Evolutionary conservation across 2,888 invertebrate genomes (phyloP), one percentile per base, ranked within the genome.

Genomic region (Acanthoscelides obtectus): DNA sequence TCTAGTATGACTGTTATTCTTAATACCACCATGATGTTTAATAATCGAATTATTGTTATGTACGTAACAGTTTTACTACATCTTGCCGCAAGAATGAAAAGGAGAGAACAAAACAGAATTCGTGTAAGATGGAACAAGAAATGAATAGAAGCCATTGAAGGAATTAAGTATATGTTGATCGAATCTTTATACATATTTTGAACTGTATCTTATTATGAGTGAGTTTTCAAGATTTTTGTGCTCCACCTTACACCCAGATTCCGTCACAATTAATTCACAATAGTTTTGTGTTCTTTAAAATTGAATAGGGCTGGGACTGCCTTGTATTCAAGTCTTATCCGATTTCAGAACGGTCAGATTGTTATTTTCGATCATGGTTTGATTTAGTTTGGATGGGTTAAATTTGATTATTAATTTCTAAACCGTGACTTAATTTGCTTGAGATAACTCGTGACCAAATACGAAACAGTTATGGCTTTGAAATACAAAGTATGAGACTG

Each of bases 21-120:
- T 67, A 20, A 66, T 27, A 70, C 22, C 17, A 66, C 21, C 20
- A 22, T 66, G 17, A 12, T 69, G 45, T 69, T 69, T 21, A 69
- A 21, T 22, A 63, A 67, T 22, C 21, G 20, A 68, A n/a, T 68
- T 22, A 25, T 25, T 25, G 25, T 25, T 45, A 45, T n/a, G n/a
- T 45, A 45, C 12, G 45, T 45, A 45, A 45, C 45, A 45, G 45
- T 45, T 45, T 3, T 12, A 12, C 45, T 45, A 45, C 45, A 45
- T 45, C 45, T 45, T 25, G 12, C 45, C 12, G 17, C 45, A 45
- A 3, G 17, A 45, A 45, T 45, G 45, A 45, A 45, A 45, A 45
- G 45, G 45, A 45, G 45, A 45, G 45, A 45, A 45, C 45, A 45
- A 45, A 45, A 45, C 45, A 45, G 45, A 45, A 45, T 45, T 45